Base-by-base conservation (phyloP, 2,888 invertebrate species). In the Lypha dubia region DNA sequence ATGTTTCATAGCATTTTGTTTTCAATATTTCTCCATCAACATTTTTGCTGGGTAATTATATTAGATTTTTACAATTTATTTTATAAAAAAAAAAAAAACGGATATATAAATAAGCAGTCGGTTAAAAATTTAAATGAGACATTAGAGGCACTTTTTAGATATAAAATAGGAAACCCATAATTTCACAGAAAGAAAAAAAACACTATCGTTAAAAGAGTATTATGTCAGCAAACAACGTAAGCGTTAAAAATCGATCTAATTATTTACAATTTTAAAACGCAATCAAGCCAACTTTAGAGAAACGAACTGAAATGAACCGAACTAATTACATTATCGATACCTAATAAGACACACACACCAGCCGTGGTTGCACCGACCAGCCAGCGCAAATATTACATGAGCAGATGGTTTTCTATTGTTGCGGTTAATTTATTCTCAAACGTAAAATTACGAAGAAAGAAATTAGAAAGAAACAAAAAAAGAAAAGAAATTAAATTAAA, bases 311-410 rank as follows among this genome's bases (percentile, higher is more conserved):
- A 35, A 35, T 56, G 32, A 67, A 67, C 67, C 15, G 35, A 46
- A 67, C 76, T 76, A 76, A 76, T 76, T 67, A 67, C 46, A 67
- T 67, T 76, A 67, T 58, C 35, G 46, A 44, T 49, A 49, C 49
- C 24, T 9, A n/a, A 49, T 15, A 44, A 44, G 28, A 17, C 46
- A 32, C 13, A 17, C 5, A 35, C 8, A 13, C 20, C 17, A 15
- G 3, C 9, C 22, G 22, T 22, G n/a, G n/a, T n/a, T n/a, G n/a
- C n/a, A n/a, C n/a, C n/a, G n/a, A n/a, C n/a, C n/a, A n/a, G n/a
- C n/a, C n/a, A 24, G 7, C 1, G 13, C 32, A 24, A n/a, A 24
- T 53, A 68, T 24, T 70, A 56, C 53, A 38, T 20, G 32, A 38
- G n/a, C 51, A 24, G 22, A 35, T 35, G 20, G 11, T 22, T 35